These are phyloP conservation scores for Phocoena sinus DNA, from an alignment of 2,113 vertebrate species.

Conservation along the genomic window DNA sequence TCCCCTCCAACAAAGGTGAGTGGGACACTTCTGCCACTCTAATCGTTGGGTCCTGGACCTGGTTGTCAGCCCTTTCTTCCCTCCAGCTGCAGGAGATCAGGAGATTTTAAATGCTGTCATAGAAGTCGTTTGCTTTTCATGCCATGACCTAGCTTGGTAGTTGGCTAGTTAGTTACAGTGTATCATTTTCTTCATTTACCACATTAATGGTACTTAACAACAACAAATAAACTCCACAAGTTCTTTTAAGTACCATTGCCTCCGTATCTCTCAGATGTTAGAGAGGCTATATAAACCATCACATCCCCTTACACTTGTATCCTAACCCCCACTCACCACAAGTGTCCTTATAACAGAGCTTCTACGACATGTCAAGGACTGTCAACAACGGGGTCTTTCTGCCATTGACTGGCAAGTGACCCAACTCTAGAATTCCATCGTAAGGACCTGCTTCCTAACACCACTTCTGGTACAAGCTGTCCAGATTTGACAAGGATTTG, in stretches of 20 bases:
- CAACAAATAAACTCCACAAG: not conserved
- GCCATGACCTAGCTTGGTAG: not conserved
- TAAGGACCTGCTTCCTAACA: not conserved
- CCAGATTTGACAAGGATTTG: not conserved
- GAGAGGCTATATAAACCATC: not conserved
- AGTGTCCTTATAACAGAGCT: not conserved
- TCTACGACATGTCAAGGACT: not conserved
- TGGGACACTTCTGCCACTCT: not conserved
- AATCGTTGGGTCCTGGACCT: not conserved
- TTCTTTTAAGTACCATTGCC: not conserved
- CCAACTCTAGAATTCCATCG: not conserved
- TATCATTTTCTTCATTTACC: not conserved
- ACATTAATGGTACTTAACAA: not conserved
- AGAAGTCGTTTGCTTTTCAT: not conserved
- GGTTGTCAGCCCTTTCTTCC: not conserved
- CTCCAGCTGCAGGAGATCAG: not conserved
- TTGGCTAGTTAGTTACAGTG: not conserved
- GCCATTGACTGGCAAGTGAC: not conserved
- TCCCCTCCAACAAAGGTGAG: not conserved
- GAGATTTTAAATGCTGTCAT: not conserved
- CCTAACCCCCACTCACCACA: not conserved
- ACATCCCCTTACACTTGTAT: not conserved
- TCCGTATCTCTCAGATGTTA: not conserved
- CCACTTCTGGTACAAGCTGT: not conserved
- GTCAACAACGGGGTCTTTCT: not conserved